Percentiles rank a stretch among this genome's conserved stretches.
Evolutionary conservation across 1,140 invertebrate genomes (phyloP).

Genomic region (Berghia stephanieae): DNA sequence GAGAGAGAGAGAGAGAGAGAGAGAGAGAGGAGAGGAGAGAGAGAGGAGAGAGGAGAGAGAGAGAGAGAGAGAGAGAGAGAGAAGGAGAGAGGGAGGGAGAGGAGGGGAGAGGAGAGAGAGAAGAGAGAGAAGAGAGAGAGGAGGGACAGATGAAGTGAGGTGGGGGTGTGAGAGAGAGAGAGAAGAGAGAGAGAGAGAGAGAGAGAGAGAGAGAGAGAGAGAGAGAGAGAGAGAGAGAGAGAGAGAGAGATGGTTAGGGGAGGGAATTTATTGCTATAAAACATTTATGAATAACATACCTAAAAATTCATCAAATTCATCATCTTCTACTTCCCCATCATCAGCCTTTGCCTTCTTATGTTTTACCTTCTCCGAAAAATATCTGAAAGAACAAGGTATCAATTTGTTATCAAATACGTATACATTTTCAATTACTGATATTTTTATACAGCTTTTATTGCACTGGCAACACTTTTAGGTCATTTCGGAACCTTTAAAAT

Average conservation of each 20-base stretch:
- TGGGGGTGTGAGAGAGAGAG: slow-evolving; percentile 14
- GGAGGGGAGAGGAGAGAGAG: not conserved
- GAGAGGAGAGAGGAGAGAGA: not conserved
- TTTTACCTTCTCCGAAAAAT: slow-evolving; percentile 48
- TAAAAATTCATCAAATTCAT: slow-evolving; percentile 78
- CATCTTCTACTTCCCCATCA: slow-evolving; percentile 83
- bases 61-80: slow-evolving; percentile 19
- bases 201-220: slow-evolving; percentile 3
- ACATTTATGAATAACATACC: slow-evolving; percentile 56
- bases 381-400: slow-evolving; percentile 60
- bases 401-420: too few species aligned
- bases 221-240: slow-evolving; percentile 16
- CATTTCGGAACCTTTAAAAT: too few species aligned
- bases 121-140: slow-evolving; percentile 1
- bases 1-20: not conserved
- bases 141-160: not conserved
- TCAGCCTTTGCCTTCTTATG: slow-evolving; percentile 70
- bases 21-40: not conserved
- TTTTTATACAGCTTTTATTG: too few species aligned
- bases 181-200: not conserved
- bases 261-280: not conserved
- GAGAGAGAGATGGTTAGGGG: not conserved
- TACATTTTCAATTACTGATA: too few species aligned
- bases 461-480: too few species aligned
- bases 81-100: not conserved